Evolutionary conservation across 2,888 invertebrate genomes (phyloP), one percentile per base, ranked within the genome.

Genomic region (Eurois occulta): DNA sequence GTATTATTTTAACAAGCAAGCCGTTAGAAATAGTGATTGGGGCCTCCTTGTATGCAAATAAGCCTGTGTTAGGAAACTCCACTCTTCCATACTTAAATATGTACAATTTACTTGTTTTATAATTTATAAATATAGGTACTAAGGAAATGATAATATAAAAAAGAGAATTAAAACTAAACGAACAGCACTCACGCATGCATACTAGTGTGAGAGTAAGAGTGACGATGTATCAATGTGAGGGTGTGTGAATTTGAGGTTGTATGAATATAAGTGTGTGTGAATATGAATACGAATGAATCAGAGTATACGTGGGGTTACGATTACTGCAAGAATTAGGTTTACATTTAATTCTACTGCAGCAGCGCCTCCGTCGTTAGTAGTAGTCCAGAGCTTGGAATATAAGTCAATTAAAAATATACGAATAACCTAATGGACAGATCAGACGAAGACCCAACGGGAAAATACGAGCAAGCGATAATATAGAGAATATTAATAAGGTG

Each of bases 401-500:
- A 0, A 65, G 65, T 41, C 8, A 7, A 38, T 7, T 64, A 38
- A 38, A 38, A 2, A 64, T n/a, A 64, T n/a, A 41, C n/a, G 65
- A n/a, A n/a, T n/a, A 7, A 16, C n/a, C 24, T 16, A 16, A n/a
- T n/a, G 1, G 21, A 18, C 21, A 10, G 13, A 70, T n/a, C 5
- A 32, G 13, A 24, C 52, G 1, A n/a, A 52, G 41, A 41, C 7
- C 21, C 55, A 10, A 24, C n/a, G 43, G 18, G 1, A 43, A 35
- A 24, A 35, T n/a, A 35, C 16, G 7, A 46, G 10, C 21, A 35
- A 60, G 11, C 24, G 11, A 46, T 28, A 11, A 70, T 24, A 41
- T 41, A 58, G 3, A 48, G 3, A 48, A 38, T 6, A 43, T 16
- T 18, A 67, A 64, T 18, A 72, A 60, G 70, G 55, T 83, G 38